phyloP scores from a whole-genome alignment of 2,888 invertebrate species.

The Rapana venosa region DNA sequence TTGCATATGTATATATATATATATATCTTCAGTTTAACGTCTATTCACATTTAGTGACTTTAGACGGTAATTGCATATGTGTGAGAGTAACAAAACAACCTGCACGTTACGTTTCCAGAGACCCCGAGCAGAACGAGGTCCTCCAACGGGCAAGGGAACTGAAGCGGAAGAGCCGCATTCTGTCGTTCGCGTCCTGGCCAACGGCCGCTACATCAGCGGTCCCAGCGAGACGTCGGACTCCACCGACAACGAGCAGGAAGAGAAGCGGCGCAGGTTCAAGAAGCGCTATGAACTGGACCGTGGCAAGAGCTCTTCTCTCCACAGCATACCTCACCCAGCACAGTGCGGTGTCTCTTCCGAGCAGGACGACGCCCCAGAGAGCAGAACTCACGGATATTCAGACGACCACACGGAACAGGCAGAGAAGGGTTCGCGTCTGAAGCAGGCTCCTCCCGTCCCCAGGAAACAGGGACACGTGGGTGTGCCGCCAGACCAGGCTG shows the following conservation, averaged over 20 bases:
- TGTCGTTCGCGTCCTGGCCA: conserved; percentile 29
- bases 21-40: neutral
- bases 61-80: neutral
- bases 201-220: conserved; percentile 25
- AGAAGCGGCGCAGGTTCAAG: conserved; percentile 59
- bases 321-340: conserved; percentile 55
- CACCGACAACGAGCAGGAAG: conserved; percentile 67
- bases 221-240: conserved; percentile 68
- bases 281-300: conserved; percentile 66
- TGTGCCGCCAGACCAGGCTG: neutral
- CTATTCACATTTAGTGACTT: too few relatives aligned
- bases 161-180: neutral
- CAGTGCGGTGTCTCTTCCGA: conserved; percentile 24
- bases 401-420: neutral
- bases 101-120: neutral
- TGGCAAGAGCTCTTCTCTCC: conserved; percentile 68
- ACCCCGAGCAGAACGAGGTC: neutral
- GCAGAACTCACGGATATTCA: neutral
- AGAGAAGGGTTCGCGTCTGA: neutral
- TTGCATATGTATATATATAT: neutral
- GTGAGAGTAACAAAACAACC: neutral
- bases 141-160: neutral
- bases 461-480: neutral
- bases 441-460: neutral
- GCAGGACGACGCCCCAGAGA: neutral